Conservation (phyloP, 1,140 invertebrate genomes). For the Sitophilus oryzae region DNA sequence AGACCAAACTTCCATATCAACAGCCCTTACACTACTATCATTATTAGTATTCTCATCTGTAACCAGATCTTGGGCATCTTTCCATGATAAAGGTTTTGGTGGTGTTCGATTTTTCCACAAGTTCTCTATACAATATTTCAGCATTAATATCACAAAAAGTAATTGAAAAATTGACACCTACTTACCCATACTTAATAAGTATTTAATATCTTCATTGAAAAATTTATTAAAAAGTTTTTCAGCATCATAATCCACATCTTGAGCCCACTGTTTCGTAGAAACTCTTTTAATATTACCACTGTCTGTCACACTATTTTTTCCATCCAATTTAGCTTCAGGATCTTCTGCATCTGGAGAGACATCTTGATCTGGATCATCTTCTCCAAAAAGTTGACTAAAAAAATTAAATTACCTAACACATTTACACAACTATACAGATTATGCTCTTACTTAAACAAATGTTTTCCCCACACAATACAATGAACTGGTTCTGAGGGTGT, state of each 20-base stretch:
- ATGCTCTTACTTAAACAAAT: slow-evolving; percentile 91
- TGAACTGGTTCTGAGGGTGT: slow-evolving; percentile 99
- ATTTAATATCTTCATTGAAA: slow-evolving; percentile 93
- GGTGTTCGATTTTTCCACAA: slow-evolving; percentile 84
- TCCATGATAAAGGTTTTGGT: slow-evolving; percentile 75
- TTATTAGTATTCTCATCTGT: slow-evolving; percentile 23
- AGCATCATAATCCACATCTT: slow-evolving; percentile 75
- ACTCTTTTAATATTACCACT: slow-evolving; percentile 69
- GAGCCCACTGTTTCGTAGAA: slow-evolving; percentile 89
- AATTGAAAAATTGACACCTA: slow-evolving; percentile 10
- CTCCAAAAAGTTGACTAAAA: slow-evolving; percentile 92
- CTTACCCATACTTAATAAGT: slow-evolving; percentile 79
- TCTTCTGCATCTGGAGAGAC: slow-evolving; percentile 96
- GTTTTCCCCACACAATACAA: slow-evolving; percentile 99
- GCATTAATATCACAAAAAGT: neutral
- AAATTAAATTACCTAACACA: too few species aligned
- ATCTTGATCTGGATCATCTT: slow-evolving; percentile 93
- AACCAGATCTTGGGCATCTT: slow-evolving; percentile 41
- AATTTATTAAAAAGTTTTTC: slow-evolving; percentile 81
- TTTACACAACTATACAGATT: too few species aligned
- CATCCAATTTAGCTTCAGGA: slow-evolving; percentile 65
- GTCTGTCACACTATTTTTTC: slow-evolving; percentile 40
- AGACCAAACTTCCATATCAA: slow-evolving; percentile 42
- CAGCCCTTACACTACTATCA: slow-evolving; percentile 21
- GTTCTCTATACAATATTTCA: slow-evolving; percentile 54